phyloP scores from a whole-genome alignment of 2,888 invertebrate genomes.

The Nezara viridula region DNA sequence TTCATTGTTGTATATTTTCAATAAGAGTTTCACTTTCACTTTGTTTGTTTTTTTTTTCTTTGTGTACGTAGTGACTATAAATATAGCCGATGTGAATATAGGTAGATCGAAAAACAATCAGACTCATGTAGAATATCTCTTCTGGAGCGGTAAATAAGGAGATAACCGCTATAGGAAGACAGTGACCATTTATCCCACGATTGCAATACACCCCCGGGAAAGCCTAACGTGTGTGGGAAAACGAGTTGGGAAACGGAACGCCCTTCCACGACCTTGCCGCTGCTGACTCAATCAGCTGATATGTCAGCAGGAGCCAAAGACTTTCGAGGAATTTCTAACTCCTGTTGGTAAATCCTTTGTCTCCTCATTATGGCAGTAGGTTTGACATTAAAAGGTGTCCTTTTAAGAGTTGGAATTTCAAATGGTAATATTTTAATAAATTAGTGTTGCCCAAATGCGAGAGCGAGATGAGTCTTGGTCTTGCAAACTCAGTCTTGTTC shows the following conservation, averaged over 20 bases:
- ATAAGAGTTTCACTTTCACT: constrained; percentile 33
- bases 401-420: too few species aligned
- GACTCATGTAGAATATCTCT: neutral
- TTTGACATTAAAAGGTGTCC: neutral
- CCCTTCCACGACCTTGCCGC: constrained; percentile 28
- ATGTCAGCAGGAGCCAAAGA: constrained; percentile 3
- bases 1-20: neutral
- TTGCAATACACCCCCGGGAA: constrained; percentile 46
- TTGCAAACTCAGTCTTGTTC: too few species aligned
- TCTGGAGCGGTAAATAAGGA: neutral
- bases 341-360: neutral
- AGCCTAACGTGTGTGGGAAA: constrained; percentile 33
- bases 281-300: constrained; percentile 18
- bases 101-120: neutral
- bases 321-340: neutral
- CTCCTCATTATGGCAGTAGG: neutral
- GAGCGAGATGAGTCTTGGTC: too few species aligned
- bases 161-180: constrained; percentile 3
- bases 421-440: too few species aligned
- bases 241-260: constrained; percentile 24
- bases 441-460: too few species aligned
- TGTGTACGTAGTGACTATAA: neutral
- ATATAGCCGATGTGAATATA: neutral
- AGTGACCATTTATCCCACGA: constrained; percentile 2
- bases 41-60: neutral